Base-by-base conservation (phyloP, 2,797 vertebrate species). In the Vireo griseus region DNA sequence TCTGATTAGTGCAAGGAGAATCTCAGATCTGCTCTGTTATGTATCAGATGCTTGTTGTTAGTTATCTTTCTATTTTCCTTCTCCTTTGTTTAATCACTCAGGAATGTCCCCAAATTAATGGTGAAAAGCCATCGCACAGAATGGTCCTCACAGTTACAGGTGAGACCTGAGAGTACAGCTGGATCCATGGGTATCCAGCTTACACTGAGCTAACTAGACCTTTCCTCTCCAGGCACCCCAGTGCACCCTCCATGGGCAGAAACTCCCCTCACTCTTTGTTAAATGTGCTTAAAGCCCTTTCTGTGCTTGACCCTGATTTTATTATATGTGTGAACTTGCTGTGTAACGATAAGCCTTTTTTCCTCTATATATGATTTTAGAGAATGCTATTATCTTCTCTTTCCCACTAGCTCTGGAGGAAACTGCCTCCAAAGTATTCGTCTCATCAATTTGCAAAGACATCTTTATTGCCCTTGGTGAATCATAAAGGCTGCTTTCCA, bases 401-500 rank as follows among this genome's bases (percentile, higher is more conserved):
- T 95, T 87, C 73, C 25, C 50, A 17, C 42, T 66, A 63, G 66
- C 83, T 94, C 51, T 52, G 59, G 61, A 84, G 57, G 71, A 96
- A 94, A 45, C 71, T 55, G 57, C 74, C 71, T 95, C 91, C 65
- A 8, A 90, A 90, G 77, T 85, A 90, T 93, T 88, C 87, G 65
- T 89, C 88, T 96, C 91, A 95, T 96, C 94, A 96, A 68, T 96
- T 96, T 96, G 80, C 83, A 58, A 85, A 95, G 95, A 87, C 83
- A 39, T 96, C 79, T 96, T 96, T 94, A 95, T 94, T 95, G 90
- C 92, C 91, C 52, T 87, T 92, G 67, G 86, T 93, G 91, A 74
- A 86, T 87, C 67, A 51, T 94, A 94, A 91, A 92, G 80, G 62
- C 92, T 92, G 52, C n/a, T 95, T 95, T 96, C 90, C 75, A 88